These are phyloP conservation scores for Adrianichthys oophorus DNA, from an alignment of 2,797 vertebrate species.

Conservation along the genomic window DNA sequence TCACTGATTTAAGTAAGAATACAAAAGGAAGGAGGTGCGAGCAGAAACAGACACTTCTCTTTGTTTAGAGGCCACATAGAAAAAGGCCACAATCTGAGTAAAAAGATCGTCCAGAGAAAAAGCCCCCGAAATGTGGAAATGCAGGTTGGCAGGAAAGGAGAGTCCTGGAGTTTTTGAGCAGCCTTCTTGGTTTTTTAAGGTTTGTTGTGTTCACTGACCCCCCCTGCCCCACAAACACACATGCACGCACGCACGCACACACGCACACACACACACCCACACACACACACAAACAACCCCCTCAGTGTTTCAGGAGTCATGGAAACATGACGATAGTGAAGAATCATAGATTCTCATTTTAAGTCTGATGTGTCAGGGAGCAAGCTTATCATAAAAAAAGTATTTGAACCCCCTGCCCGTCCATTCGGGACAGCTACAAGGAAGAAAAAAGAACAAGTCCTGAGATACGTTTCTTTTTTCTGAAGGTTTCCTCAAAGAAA, in stretches of 20 bases:
- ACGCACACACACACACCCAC: too few relatives aligned
- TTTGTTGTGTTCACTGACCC: conserved; percentile 77
- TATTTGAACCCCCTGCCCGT: conserved; percentile 71
- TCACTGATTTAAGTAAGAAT: conserved; percentile 68
- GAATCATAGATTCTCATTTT: conserved; percentile 49
- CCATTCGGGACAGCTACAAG: conserved; percentile 76
- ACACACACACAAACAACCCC: too few relatives aligned
- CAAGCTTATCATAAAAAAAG: conserved; percentile 57
- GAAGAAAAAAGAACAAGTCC: conserved; percentile 79
- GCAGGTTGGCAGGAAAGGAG: conserved; percentile 34
- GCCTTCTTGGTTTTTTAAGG: conserved; percentile 80
- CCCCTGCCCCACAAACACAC: not conserved
- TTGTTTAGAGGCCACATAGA: conserved; percentile 78
- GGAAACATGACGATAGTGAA: conserved; percentile 74
- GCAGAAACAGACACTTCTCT: conserved; percentile 67
- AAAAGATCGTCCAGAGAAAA: conserved; percentile 64
- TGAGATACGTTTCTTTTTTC: conserved; percentile 83
- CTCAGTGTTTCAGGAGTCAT: conserved; percentile 57
- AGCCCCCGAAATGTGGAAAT: conserved; percentile 61
- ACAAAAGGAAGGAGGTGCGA: conserved; percentile 67
- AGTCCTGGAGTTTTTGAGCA: conserved; percentile 64
- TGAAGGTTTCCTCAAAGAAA: conserved; percentile 73
- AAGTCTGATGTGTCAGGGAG: conserved; percentile 62
- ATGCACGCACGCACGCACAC: too few relatives aligned
- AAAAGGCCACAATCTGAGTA: conserved; percentile 79